Percentiles rank a stretch among this genome's conserved stretches.
phyloP scores from a whole-genome alignment of 2,113 vertebrate genomes.

The Aegotheles bennettii region DNA sequence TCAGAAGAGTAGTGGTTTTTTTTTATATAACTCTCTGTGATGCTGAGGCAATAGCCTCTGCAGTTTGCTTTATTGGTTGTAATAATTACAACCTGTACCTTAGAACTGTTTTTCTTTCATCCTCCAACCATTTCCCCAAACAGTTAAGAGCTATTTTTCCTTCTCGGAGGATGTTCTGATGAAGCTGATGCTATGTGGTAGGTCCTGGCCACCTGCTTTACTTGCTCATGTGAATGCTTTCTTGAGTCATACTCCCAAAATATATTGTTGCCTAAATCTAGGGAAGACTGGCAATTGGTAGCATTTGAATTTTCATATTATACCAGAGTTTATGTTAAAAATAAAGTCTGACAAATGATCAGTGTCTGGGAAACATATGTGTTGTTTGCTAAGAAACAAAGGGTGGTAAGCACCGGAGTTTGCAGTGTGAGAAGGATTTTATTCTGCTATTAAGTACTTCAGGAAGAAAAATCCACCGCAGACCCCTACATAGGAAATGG shows the following conservation, averaged over 20 bases:
- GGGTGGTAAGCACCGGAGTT: neutral
- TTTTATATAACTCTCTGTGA: neutral
- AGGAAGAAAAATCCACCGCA: neutral
- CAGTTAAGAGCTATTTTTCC: constrained; percentile 7
- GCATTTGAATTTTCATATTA: neutral
- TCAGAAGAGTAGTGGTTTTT: neutral
- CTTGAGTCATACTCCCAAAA: constrained; percentile 51
- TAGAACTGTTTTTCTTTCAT: neutral
- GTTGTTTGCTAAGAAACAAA: neutral
- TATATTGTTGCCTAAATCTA: constrained; percentile 33
- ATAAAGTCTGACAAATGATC: neutral
- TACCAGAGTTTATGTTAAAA: neutral
- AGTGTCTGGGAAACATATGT: neutral
- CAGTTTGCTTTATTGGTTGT: neutral
- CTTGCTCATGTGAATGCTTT: constrained; percentile 38
- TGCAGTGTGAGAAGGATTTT: neutral
- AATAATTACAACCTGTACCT: neutral
- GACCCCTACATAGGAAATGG: neutral
- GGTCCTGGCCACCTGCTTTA: constrained; percentile 34
- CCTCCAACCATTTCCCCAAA: neutral
- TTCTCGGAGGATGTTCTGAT: neutral
- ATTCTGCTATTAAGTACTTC: neutral
- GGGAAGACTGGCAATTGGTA: neutral
- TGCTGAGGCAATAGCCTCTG: neutral
- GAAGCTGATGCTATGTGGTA: constrained; percentile 15